Evolutionary conservation across 2,888 invertebrate genomes (phyloP).

Genomic region (Macrosoma leucophasiata): DNA sequence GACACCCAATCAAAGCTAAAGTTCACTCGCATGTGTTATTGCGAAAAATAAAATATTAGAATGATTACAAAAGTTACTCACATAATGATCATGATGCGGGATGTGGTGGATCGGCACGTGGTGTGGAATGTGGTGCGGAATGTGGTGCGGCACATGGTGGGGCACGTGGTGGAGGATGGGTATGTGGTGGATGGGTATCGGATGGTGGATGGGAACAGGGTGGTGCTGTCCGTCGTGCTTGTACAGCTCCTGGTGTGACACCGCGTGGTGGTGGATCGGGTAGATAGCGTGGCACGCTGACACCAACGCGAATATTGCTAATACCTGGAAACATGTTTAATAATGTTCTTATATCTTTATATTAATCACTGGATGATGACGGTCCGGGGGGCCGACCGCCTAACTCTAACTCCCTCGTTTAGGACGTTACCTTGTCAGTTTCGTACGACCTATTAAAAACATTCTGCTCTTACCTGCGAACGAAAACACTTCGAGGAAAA

Average conservation of each 20-base stretch:
- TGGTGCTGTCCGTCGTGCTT: conserved; percentile 56
- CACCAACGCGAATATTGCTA: conserved; percentile 43
- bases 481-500: too few relatives aligned
- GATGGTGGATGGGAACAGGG: conserved; percentile 34
- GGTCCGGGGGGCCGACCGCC: too few relatives aligned
- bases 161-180: conserved; percentile 39
- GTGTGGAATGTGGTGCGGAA: conserved; percentile 41
- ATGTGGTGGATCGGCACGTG: conserved; percentile 37
- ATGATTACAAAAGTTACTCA: conserved; percentile 34
- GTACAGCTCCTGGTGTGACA: conserved; percentile 61
- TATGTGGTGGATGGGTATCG: conserved; percentile 28
- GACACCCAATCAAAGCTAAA: too few relatives aligned
- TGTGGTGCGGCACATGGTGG: conserved; percentile 35
- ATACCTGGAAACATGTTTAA: conserved; percentile 46
- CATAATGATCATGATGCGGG: conserved; percentile 56
- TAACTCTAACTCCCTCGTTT: too few relatives aligned
- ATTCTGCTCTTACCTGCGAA: too few relatives aligned
- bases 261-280: conserved; percentile 53
- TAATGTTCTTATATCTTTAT: too few relatives aligned
- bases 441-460: too few relatives aligned
- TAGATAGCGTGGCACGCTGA: conserved; percentile 58
- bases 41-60: too few relatives aligned
- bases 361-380: too few relatives aligned
- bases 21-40: too few relatives aligned
- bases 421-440: too few relatives aligned